Evolutionary conservation across 2,797 vertebrate species (phyloP).

Genomic region (Scyliorhinus canicula): DNA sequence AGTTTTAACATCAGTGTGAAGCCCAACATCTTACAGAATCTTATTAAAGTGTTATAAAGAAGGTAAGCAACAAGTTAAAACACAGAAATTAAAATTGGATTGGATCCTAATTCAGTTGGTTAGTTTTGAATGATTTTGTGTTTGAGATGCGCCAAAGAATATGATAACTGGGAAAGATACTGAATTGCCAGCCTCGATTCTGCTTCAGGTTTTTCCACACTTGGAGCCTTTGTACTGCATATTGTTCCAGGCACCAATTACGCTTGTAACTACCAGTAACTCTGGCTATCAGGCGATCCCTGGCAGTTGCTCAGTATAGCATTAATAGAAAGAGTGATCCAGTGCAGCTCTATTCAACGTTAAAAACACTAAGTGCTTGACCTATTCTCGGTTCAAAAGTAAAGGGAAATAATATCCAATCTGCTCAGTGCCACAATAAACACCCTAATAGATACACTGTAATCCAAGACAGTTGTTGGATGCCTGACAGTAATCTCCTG

Average conservation of each 20-base stretch:
- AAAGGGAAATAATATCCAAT: conserved; percentile 20
- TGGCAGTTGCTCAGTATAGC: neutral
- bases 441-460: conserved; percentile 19
- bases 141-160: neutral
- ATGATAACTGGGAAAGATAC: neutral
- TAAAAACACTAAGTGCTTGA: neutral
- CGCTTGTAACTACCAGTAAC: neutral
- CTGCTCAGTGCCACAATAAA: conserved; percentile 22
- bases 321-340: neutral
- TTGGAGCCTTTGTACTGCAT: neutral
- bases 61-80: neutral
- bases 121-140: neutral
- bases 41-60: neutral
- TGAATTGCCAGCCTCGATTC: neutral
- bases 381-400: conserved; percentile 20
- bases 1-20: neutral
- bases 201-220: neutral
- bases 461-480: conserved; percentile 27
- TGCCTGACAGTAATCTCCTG: neutral
- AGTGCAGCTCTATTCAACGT: neutral
- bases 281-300: neutral
- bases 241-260: neutral
- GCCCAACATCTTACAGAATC: neutral
- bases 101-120: neutral
- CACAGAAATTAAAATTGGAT: neutral